These are phyloP conservation scores for Paratilapia polleni DNA, from an alignment of 2,113 vertebrate species.

Conservation along the genomic window DNA sequence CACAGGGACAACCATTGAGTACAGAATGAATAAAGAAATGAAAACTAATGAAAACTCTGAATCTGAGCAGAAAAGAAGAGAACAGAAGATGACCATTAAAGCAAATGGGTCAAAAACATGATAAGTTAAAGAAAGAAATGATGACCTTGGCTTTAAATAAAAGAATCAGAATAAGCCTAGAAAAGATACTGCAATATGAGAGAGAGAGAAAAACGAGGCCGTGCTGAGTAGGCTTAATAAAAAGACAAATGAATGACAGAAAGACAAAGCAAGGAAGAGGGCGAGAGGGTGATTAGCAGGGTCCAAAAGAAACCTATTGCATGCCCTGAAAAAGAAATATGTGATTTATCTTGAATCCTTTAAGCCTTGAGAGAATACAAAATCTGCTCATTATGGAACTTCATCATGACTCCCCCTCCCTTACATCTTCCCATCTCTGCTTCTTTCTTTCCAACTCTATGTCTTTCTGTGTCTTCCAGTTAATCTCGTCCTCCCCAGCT, in stretches of 20 bases:
- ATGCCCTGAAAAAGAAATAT: constrained; percentile 42
- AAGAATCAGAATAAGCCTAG: constrained; percentile 28
- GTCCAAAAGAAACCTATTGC: constrained; percentile 44
- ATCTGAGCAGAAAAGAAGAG: not conserved
- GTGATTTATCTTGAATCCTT: constrained; percentile 63
- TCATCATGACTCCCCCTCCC: constrained; percentile 20
- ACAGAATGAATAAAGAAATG: not conserved
- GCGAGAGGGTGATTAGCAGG: constrained; percentile 53
- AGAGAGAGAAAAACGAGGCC: not conserved
- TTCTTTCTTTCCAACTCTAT: constrained; percentile 33
- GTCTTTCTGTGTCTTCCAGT: constrained; percentile 51
- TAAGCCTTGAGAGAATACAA: constrained; percentile 54
- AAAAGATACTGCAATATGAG: constrained; percentile 1
- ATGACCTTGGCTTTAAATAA: constrained; percentile 48
- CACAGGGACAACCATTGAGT: not conserved
- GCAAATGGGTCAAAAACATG: constrained; percentile 19
- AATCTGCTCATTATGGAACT: constrained; percentile 69
- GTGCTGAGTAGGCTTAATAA: constrained; percentile 30
- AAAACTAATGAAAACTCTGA: not conserved
- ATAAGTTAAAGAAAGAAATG: constrained; percentile 26
- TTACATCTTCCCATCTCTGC: constrained; percentile 21
- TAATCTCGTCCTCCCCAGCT: constrained; percentile 69
- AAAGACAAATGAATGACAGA: constrained; percentile 62
- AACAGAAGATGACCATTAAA: constrained; percentile 21
- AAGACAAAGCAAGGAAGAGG: constrained; percentile 39